phyloP scores from a whole-genome alignment of 2,797 vertebrate species.

The Cossypha heuglini region DNA sequence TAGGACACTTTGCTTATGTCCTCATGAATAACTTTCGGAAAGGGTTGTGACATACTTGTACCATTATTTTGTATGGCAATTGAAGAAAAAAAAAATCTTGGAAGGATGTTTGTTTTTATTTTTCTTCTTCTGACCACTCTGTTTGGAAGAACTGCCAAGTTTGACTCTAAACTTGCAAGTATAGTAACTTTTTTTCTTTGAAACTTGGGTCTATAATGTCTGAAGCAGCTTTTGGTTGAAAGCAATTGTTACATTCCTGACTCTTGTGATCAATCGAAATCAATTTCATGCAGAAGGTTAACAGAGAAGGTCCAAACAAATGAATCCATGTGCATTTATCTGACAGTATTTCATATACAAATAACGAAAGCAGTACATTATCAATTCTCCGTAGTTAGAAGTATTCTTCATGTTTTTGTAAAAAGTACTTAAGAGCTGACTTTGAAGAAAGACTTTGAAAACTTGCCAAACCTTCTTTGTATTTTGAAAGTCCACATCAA shows the following conservation, averaged over 20 bases:
- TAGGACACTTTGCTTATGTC: conserved; percentile 19
- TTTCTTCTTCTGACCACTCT: conserved; percentile 73
- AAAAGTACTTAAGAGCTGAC: conserved; percentile 77
- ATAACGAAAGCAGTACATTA: conserved; percentile 74
- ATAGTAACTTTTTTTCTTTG: conserved; percentile 71
- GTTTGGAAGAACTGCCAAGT: conserved; percentile 76
- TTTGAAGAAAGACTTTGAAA: conserved; percentile 82
- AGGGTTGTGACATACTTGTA: conserved; percentile 66
- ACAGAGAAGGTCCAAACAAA: conserved; percentile 64
- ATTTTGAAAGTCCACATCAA: conserved; percentile 84
- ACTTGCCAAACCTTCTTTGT: conserved; percentile 82
- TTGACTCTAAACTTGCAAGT: conserved; percentile 76
- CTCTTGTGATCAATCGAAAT: conserved; percentile 72
- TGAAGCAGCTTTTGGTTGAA: conserved; percentile 61
- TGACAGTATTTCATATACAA: conserved; percentile 73
- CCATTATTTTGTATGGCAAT: conserved; percentile 62
- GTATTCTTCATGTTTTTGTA: conserved; percentile 79
- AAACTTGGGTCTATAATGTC: conserved; percentile 67
- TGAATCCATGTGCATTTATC: conserved; percentile 67
- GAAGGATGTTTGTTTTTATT: conserved; percentile 76
- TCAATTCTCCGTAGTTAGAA: conserved; percentile 75
- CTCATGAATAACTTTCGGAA: conserved; percentile 41
- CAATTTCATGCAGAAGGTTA: conserved; percentile 70
- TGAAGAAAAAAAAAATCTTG: conserved; percentile 65
- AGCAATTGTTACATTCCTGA: conserved; percentile 68